Evolutionary conservation across 2,888 invertebrate species (phyloP), one percentile per base, ranked within the genome.

Genomic region (Sinotaia quadrata): DNA sequence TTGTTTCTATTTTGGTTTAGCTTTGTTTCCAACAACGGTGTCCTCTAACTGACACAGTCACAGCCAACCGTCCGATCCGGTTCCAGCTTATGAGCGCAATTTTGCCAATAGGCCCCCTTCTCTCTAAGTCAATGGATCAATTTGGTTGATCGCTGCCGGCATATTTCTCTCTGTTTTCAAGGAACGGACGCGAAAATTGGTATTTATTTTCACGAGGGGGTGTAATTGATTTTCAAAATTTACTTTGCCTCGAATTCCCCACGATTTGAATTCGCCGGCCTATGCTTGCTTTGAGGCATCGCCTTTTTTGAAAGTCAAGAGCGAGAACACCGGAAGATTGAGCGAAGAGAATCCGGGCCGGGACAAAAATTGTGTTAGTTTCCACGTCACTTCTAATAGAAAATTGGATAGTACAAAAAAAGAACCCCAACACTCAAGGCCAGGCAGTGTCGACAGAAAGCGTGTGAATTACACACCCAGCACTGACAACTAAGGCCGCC

Each of bases 151-250:
- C n/a, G n/a, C n/a, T n/a, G n/a, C n/a, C n/a, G n/a, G n/a, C n/a
- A n/a, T n/a, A n/a, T n/a, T n/a, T n/a, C n/a, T n/a, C n/a, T n/a
- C n/a, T n/a, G n/a, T n/a, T n/a, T n/a, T n/a, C n/a, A 18, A 7
- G 24, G 47, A 47, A 24, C 47, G 21, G 47, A n/a, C 21, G 47
- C 47, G 47, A 47, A 47, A 47, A 47, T 47, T 47, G 47, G 47
- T 47, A 47, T 47, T 47, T 47, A 47, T 47, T 47, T 47, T 47
- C 47, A 24, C 47, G 47, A 47, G 47, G 47, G 47, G 47, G 47
- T 47, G 47, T 47, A 47, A 47, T 47, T 47, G 47, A 47, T 47
- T 47, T 47, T 47, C 47, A 47, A 47, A 47, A 47, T 47, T 47
- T 47, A 47, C 47, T 21, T 47, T 47, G 47, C 47, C 24, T 47